Conservation (phyloP, 1,140 invertebrate species). For the Lasioglossum albipes region DNA sequence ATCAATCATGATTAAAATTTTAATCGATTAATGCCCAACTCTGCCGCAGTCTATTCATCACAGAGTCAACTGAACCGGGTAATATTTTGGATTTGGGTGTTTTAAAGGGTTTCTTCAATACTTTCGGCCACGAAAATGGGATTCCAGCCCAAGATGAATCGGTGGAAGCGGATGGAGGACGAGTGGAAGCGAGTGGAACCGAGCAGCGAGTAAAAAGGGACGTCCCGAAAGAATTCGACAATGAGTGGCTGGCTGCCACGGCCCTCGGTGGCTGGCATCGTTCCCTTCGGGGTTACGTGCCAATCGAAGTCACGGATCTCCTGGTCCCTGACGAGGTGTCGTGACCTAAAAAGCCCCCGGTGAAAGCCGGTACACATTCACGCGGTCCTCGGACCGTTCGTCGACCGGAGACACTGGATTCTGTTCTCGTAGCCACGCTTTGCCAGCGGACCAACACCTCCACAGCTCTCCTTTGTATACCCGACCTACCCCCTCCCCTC, state of each 20-base stretch:
- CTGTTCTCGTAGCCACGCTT: not conserved
- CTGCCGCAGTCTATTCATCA: too few relatives aligned
- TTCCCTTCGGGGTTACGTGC: constrained; percentile 22
- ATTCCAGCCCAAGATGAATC: too few relatives aligned
- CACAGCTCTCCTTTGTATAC: not conserved
- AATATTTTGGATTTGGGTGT: too few relatives aligned
- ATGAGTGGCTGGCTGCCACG: too few relatives aligned
- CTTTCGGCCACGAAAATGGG: too few relatives aligned
- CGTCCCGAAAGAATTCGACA: not conserved
- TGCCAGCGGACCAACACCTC: too few relatives aligned
- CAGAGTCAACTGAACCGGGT: too few relatives aligned
- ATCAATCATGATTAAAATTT: too few relatives aligned
- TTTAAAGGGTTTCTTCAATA: too few relatives aligned
- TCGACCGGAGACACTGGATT: constrained; percentile 45
- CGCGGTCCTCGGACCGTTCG: constrained; percentile 46
- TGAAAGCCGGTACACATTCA: constrained; percentile 54
- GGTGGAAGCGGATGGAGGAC: too few relatives aligned
- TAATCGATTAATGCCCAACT: too few relatives aligned
- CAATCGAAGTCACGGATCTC: constrained; percentile 44
- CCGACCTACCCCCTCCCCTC: too few relatives aligned
- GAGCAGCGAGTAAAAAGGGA: not conserved
- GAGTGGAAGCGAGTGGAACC: not conserved
- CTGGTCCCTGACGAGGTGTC: constrained; percentile 51
- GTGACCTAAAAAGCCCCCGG: constrained; percentile 57
- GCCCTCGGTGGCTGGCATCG: not conserved